Percentiles rank a stretch among this genome's conserved stretches.
These are phyloP conservation scores for Trididemnum clinides DNA, from an alignment of 23 tunicate genomes.

Conservation along the genomic window DNA sequence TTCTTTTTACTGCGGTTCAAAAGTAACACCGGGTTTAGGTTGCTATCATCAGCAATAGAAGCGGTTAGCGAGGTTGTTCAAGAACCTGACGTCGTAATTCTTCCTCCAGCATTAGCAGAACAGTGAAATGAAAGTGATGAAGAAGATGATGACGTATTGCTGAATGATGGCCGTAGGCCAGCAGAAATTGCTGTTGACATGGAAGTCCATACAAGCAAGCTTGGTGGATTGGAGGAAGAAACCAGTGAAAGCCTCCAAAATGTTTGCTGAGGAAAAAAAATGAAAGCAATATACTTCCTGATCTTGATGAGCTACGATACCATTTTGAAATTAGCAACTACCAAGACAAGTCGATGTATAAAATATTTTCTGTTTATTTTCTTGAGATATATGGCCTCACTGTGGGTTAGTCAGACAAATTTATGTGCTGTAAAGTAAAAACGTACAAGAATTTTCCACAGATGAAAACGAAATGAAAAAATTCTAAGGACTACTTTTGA, in stretches of 20 bases:
- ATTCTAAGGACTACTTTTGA: neutral
- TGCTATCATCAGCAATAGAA: no score
- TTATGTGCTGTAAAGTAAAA: neutral
- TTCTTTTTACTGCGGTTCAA: no score
- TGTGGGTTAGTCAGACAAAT: neutral
- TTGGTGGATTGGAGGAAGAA: neutral
- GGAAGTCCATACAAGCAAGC: neutral
- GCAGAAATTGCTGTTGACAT: neutral
- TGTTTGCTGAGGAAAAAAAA: neutral
- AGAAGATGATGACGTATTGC: neutral
- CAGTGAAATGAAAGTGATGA: neutral
- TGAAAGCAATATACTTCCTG: neutral
- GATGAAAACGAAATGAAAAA: neutral
- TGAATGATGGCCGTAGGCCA: neutral
- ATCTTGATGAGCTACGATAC: neutral
- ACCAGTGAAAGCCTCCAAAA: neutral
- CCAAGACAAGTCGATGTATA: neutral
- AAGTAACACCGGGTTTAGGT: no score
- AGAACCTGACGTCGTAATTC: neutral
- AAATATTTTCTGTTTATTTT: neutral
- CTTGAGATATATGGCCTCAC: neutral
- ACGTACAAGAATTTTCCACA: neutral
- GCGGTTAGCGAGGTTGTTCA: no score
- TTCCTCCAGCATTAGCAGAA: neutral
- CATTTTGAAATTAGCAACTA: neutral